Evolutionary conservation across 2,113 vertebrate species (phyloP), one percentile per base, ranked within the genome.

Genomic region (Hoplias malabaricus): DNA sequence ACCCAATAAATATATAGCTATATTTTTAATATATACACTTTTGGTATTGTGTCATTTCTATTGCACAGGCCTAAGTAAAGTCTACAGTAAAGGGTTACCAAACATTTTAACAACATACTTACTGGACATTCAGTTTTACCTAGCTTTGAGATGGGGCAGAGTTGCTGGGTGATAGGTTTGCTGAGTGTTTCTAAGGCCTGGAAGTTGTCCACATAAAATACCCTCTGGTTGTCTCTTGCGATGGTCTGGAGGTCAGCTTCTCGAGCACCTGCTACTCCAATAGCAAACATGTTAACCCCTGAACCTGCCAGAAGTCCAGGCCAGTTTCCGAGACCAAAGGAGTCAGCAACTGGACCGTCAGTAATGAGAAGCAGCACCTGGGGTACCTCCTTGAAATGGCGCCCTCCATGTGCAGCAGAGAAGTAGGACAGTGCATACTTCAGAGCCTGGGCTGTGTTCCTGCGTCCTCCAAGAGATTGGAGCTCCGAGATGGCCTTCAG

Each of bases 341-440:
- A 61, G 59, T 93, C 91, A 0, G 86, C 89, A 0, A 92, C 90
- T 0, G 86, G 83, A 0, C 92, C 92, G 5, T 93, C 92, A 6
- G 93, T 95, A 78, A 95, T 92, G 46, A 94, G 88, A 81, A 94
- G 80, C 23, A 95, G 82, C 40, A 94, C 88, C 81, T 90, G 90
- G 1, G 90, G 83, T 23, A 93, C 76, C 0, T 83, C 23, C 8
- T 73, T 13, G 0, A 68, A 72, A 0, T 70, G 81, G 4, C 90
- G 83, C 0, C 94, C 92, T 1, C 93, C 92, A 2, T 93, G 25
- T 2, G 12, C 10, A 0, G 23, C 14, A 0, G 42, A 50, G 73
- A 95, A 94, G 80, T 76, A 91, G 13, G 84, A 42, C 4, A 90
- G 73, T 0, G 91, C 74, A 66, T 89, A 93, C 0, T 9, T 12